A percentile compares a stretch with the other conserved stretches of the same genome.
phyloP scores from a whole-genome alignment of 2,797 vertebrate species.

The Dallia pectoralis region DNA sequence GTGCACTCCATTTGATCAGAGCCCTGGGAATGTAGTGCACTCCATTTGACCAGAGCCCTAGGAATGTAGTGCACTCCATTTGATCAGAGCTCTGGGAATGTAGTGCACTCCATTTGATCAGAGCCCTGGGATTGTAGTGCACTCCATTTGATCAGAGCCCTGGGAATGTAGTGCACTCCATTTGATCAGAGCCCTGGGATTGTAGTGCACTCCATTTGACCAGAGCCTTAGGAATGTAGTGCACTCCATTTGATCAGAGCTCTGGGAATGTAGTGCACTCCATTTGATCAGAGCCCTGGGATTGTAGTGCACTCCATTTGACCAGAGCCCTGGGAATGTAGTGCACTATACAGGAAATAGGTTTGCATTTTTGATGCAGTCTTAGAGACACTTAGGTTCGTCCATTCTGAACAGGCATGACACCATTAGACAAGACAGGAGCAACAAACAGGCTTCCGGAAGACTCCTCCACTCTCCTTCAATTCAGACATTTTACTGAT shows the following conservation, averaged over 20 bases:
- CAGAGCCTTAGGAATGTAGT: too few species aligned
- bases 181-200: too few species aligned
- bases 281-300: background rate
- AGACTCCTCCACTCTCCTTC: conserved; percentile 21
- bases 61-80: too few species aligned
- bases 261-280: background rate
- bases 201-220: too few species aligned
- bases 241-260: too few species aligned
- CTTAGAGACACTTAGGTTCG: conserved; percentile 54
- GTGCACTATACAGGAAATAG: background rate
- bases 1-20: too few species aligned
- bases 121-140: too few species aligned
- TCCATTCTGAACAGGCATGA: conserved; percentile 38
- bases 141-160: background rate
- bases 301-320: too few species aligned
- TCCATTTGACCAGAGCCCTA: too few species aligned
- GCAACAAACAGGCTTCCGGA: conserved; percentile 28
- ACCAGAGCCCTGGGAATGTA: background rate
- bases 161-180: background rate
- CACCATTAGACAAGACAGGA: conserved; percentile 55
- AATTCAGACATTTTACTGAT: conserved; percentile 42
- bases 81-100: too few species aligned
- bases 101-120: background rate
- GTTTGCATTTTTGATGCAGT: conserved; percentile 32
- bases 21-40: too few species aligned